Base-by-base conservation (phyloP, 2,888 invertebrate genomes). In the Lasioglossum oenotherae region DNA sequence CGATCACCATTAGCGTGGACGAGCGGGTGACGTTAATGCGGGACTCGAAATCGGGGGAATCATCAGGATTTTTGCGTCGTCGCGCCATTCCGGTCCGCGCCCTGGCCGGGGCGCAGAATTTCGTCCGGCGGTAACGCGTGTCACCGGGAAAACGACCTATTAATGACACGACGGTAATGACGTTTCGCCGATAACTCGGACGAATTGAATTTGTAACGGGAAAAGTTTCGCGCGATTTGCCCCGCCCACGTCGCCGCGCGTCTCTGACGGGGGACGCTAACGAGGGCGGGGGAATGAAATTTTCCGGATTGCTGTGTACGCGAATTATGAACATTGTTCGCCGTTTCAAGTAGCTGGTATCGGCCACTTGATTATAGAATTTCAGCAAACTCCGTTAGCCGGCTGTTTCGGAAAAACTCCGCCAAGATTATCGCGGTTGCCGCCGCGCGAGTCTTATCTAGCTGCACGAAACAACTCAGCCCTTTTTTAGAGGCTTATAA, bases 321-420 rank as follows among this genome's bases (percentile, higher is more conserved):
- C n/a, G 53, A 78, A 72, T 81, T 81, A 85, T 53, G 75, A 81
- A 85, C 72, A 85, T 85, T 81, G 81, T 78, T 84, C 74, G 16
- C 19, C 23, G 41, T 19, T 46, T 41, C 71, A 23, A 74, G 49
- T 80, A n/a, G 38, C 41, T 67, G 69, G 57, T 85, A 75, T 81
- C 73, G 72, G n/a, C n/a, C 41, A 49, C 67, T 81, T 69, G 78
- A 86, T 85, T 72, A 78, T 78, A 73, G 69, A 81, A 86, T 85
- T 81, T 60, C 10, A 35, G 31, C 46, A 27, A 81, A 85, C 86
- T 85, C 4, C 74, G 75, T 85, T 78, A 81, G 75, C 31, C 72
- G 73, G 69, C 60, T 78, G 75, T 81, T 81, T 67, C 77, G 35
- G 74, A 38, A 46, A 73, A 64, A 53, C 80, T 44, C 35, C 44